Evolutionary conservation across 2,888 invertebrate genomes (phyloP).

Genomic region (Cheilosia vernalis): DNA sequence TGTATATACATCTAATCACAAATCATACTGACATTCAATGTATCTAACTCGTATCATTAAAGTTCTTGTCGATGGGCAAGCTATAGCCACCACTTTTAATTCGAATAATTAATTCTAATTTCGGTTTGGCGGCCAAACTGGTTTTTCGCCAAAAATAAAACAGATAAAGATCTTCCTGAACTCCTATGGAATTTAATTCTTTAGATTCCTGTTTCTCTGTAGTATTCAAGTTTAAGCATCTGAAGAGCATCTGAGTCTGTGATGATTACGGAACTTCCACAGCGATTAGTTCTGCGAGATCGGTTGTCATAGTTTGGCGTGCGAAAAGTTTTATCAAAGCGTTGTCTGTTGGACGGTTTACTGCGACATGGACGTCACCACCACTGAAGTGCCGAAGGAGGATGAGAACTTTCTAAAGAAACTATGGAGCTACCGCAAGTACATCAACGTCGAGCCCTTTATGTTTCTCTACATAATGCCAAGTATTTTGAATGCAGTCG

Average conservation of each 20-base stretch:
- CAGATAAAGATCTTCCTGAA: slow-evolving; percentile 33
- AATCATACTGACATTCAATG: slow-evolving; percentile 16
- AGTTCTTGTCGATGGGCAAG: slow-evolving; percentile 14
- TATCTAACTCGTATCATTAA: slow-evolving; percentile 27
- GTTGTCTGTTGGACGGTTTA: background rate
- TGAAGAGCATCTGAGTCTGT: slow-evolving; percentile 24
- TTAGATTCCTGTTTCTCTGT: slow-evolving; percentile 62
- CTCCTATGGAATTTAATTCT: slow-evolving; percentile 57
- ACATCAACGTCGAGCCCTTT: slow-evolving; percentile 82
- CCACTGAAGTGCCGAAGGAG: slow-evolving; percentile 63
- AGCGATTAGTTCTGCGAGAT: slow-evolving; percentile 64
- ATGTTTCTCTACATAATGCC: slow-evolving; percentile 82
- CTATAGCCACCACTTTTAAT: background rate
- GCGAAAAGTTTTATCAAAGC: slow-evolving; percentile 4
- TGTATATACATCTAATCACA: too few species aligned
- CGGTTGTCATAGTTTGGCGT: slow-evolving; percentile 52
- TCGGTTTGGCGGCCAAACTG: slow-evolving; percentile 56
- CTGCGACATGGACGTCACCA: slow-evolving; percentile 16
- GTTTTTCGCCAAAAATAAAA: slow-evolving; percentile 69
- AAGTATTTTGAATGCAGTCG: slow-evolving; percentile 80
- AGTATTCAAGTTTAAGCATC: slow-evolving; percentile 27
- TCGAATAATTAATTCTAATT: slow-evolving; percentile 63
- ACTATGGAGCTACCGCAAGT: slow-evolving; percentile 80
- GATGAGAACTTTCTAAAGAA: slow-evolving; percentile 80
- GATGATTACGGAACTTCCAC: slow-evolving; percentile 31